These are phyloP conservation scores for Synergus umbraculus DNA, from an alignment of 2,888 invertebrate genomes.

Conservation along the genomic window DNA sequence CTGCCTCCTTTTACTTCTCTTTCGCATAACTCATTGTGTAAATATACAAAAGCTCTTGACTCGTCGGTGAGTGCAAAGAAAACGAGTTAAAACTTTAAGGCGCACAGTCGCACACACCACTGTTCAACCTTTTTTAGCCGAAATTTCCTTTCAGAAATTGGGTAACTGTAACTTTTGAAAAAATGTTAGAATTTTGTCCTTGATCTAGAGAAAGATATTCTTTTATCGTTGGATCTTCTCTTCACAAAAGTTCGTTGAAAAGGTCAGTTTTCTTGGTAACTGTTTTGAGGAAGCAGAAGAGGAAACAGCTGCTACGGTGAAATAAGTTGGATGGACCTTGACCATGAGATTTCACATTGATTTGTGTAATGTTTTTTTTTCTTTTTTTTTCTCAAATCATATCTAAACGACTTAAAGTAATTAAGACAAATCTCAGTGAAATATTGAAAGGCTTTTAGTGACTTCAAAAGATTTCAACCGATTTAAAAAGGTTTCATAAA, in stretches of 20 bases:
- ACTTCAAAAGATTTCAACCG: no score
- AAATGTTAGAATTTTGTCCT: slow-evolving; percentile 6
- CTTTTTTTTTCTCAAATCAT: background rate
- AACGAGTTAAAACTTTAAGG: slow-evolving; percentile 4
- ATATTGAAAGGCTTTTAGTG: no score
- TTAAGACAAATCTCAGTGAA: no score
- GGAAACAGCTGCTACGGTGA: slow-evolving; percentile 28
- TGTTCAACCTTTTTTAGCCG: no score
- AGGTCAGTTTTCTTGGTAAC: slow-evolving; percentile 26
- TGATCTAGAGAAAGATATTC: slow-evolving; percentile 25
- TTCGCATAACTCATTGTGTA: slow-evolving; percentile 18
- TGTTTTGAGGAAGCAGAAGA: background rate
- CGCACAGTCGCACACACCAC: no score
- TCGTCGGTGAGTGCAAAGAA: slow-evolving; percentile 7
- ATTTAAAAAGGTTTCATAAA: no score
- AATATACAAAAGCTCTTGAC: slow-evolving; percentile 3
- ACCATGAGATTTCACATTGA: background rate
- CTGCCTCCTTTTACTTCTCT: slow-evolving; percentile 37
- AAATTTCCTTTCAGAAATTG: background rate
- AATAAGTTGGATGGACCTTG: background rate
- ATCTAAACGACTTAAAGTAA: background rate
- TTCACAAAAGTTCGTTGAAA: background rate
- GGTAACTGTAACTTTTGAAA: background rate
- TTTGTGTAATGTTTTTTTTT: background rate
- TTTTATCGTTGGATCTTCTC: background rate